These are phyloP conservation scores for Arrhopalites spinosus DNA, from an alignment of 2,888 invertebrate genomes.

Conservation along the genomic window DNA sequence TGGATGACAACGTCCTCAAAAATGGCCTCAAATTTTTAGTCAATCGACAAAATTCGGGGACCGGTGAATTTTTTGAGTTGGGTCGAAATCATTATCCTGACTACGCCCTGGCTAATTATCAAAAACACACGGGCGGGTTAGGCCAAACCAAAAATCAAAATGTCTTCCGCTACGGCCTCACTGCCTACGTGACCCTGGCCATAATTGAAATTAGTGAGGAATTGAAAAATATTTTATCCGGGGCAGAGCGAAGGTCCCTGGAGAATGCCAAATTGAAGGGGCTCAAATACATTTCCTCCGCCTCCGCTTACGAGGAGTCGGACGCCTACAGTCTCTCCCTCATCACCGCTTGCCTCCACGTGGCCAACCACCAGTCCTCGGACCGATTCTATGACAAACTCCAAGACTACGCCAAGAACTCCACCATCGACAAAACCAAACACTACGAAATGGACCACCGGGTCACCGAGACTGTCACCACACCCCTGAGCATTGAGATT, in stretches of 20 bases:
- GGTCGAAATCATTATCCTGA: slow-evolving; percentile 63
- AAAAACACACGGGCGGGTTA: slow-evolving; percentile 51
- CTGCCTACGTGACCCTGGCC: slow-evolving; percentile 64
- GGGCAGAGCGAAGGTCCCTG: not conserved
- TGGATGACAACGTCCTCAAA: slow-evolving; percentile 61
- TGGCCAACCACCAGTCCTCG: slow-evolving; percentile 57
- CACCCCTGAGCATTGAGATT: slow-evolving; percentile 64
- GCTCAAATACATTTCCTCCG: slow-evolving; percentile 45
- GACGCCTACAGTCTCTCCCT: slow-evolving; percentile 60
- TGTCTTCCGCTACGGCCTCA: slow-evolving; percentile 58
- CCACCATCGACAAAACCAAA: slow-evolving; percentile 58
- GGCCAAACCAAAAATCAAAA: slow-evolving; percentile 56
- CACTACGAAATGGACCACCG: slow-evolving; percentile 44
- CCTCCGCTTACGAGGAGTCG: slow-evolving; percentile 48
- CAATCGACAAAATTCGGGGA: slow-evolving; percentile 59
- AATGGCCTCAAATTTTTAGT: slow-evolving; percentile 62
- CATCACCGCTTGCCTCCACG: slow-evolving; percentile 59
- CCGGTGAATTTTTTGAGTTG: slow-evolving; percentile 61
- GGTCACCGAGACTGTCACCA: slow-evolving; percentile 45
- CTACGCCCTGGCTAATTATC: slow-evolving; percentile 63
- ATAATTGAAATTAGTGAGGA: slow-evolving; percentile 58
- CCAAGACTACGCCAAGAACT: slow-evolving; percentile 31
- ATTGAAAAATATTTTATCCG: not conserved
- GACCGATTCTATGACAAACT: slow-evolving; percentile 57
- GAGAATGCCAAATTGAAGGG: slow-evolving; percentile 5